Percentiles rank a stretch among this genome's conserved stretches.
These are phyloP conservation scores for Siphonodentalium dalli DNA, from an alignment of 2,888 invertebrate species.

Conservation along the genomic window DNA sequence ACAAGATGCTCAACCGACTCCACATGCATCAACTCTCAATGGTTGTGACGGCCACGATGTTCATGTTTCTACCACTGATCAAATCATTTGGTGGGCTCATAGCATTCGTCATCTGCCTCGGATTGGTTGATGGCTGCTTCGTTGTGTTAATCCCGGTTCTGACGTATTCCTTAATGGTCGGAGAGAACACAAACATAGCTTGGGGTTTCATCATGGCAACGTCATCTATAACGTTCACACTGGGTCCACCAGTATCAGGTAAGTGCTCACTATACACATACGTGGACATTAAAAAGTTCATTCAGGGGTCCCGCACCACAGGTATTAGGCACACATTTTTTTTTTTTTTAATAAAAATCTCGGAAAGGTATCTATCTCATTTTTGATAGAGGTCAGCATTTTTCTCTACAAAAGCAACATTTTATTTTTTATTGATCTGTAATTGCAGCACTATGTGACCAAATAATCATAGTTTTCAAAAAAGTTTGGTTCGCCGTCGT, in stretches of 20 bases:
- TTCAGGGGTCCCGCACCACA: no score
- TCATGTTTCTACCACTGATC: slow-evolving; percentile 50
- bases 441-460: no score
- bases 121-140: slow-evolving; percentile 53
- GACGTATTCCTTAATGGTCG: slow-evolving; percentile 40
- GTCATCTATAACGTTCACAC: slow-evolving; percentile 46
- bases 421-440: no score
- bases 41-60: slow-evolving; percentile 45
- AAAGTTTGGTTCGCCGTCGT: no score
- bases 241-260: slow-evolving; percentile 56
- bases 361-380: no score
- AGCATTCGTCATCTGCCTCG: slow-evolving; percentile 36
- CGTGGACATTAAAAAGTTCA: no score
- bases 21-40: slow-evolving; percentile 55
- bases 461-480: no score
- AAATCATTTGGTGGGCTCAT: slow-evolving; percentile 38
- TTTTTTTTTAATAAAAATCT: no score
- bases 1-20: slow-evolving; percentile 40
- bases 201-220: slow-evolving; percentile 51
- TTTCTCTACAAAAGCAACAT: no score
- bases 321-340: no score
- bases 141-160: slow-evolving; percentile 50
- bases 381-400: no score
- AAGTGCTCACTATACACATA: no score
- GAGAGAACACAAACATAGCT: slow-evolving; percentile 43